These are phyloP conservation scores for Pogoniulus pusillus DNA, from an alignment of 2,797 vertebrate genomes.

Conservation along the genomic window DNA sequence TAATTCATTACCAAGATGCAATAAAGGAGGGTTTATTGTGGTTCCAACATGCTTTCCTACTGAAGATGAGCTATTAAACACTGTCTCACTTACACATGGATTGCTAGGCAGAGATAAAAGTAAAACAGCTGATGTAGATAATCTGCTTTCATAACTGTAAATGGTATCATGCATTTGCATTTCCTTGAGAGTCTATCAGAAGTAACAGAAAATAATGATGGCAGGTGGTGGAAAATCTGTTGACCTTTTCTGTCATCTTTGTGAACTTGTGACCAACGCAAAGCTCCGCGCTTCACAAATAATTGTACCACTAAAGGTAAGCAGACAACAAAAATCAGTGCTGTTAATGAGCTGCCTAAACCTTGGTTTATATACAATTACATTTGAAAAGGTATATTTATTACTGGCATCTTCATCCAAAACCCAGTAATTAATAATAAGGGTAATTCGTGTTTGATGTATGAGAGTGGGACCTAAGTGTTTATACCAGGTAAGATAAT, in stretches of 20 bases:
- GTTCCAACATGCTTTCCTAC: neutral
- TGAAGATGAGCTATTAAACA: conserved; percentile 49
- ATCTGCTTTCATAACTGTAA: conserved; percentile 67
- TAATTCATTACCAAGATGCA: neutral
- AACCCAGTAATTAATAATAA: neutral
- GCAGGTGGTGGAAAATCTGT: conserved; percentile 53
- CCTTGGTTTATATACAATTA: neutral
- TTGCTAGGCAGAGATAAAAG: conserved; percentile 48
- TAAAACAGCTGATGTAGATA: conserved; percentile 50
- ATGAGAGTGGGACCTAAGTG: neutral
- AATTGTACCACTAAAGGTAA: conserved; percentile 48
- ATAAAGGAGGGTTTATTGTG: conserved; percentile 10
- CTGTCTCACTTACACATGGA: neutral
- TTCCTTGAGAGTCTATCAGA: conserved; percentile 67
- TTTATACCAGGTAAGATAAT: neutral
- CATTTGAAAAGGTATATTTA: neutral
- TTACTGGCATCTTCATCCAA: neutral
- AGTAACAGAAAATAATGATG: conserved; percentile 65
- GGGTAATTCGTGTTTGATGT: neutral
- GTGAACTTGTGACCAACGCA: conserved; percentile 7
- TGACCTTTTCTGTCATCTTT: conserved; percentile 68
- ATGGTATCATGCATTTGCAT: conserved; percentile 63
- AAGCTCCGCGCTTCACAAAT: conserved; percentile 37
- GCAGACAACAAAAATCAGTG: neutral
- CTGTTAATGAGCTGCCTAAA: conserved; percentile 16